Evolutionary conservation across 2,797 vertebrate species (phyloP).

Genomic region (Numenius phaeopus): DNA sequence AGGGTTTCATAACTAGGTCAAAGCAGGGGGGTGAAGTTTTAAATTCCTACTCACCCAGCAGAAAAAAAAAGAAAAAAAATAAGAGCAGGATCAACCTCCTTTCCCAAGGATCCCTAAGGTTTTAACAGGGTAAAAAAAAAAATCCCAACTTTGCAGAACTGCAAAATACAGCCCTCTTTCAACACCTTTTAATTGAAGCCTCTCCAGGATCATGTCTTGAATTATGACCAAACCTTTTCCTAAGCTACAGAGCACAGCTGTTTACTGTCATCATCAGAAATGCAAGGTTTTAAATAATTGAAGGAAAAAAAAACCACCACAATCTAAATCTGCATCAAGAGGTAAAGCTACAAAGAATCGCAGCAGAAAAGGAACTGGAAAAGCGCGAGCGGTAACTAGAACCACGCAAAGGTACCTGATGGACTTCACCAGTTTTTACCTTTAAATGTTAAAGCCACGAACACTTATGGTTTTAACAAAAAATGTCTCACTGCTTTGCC

Average conservation of each 20-base stretch:
- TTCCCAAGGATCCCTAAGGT: conserved; percentile 38
- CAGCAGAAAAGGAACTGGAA: neutral
- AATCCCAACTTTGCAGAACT: neutral
- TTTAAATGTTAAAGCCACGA: neutral
- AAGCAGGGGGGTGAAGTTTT: neutral
- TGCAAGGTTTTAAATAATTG: neutral
- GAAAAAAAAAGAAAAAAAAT: neutral
- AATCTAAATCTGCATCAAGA: neutral
- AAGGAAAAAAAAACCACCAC: neutral
- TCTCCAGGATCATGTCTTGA: neutral
- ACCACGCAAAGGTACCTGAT: neutral
- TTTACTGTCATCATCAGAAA: neutral
- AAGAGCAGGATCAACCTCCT: conserved; percentile 1
- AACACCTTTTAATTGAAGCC: neutral
- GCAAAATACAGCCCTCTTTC: neutral
- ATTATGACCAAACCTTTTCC: neutral
- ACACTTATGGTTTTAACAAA: neutral
- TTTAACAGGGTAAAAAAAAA: neutral
- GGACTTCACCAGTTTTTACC: neutral
- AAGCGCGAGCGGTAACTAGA: neutral
- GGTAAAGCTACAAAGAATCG: neutral
- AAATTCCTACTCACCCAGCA: conserved; percentile 29
- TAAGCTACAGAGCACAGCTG: neutral
- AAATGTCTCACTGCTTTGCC: neutral
- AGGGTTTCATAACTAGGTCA: conserved; percentile 46